Conservation (phyloP, 2,113 vertebrate genomes). For the Hemichromis elongatus region DNA sequence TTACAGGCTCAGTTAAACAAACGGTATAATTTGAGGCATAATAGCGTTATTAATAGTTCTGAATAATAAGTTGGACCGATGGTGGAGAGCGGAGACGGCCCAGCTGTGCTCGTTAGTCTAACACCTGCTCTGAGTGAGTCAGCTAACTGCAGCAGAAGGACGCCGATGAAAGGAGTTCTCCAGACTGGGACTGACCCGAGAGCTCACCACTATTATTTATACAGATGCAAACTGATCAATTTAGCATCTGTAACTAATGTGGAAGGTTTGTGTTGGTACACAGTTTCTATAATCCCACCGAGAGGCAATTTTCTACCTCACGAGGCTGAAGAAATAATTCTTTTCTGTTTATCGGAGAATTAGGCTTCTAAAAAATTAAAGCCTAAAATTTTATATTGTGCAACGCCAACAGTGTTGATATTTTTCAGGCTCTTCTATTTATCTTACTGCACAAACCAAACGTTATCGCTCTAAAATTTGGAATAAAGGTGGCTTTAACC, state of each 20-base stretch:
- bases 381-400: neutral
- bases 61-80: neutral
- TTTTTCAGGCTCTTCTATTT: neutral
- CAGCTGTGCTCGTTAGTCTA: constrained; percentile 28
- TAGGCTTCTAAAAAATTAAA: neutral
- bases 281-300: neutral
- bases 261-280: neutral
- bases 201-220: neutral
- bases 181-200: neutral
- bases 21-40: neutral
- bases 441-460: neutral
- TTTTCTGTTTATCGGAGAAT: neutral
- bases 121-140: constrained; percentile 34
- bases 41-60: constrained; percentile 12
- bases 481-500: neutral
- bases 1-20: constrained; percentile 33
- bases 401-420: neutral
- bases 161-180: neutral
- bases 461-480: neutral
- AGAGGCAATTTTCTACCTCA: neutral
- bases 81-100: neutral
- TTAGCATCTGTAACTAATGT: neutral
- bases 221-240: neutral
- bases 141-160: neutral
- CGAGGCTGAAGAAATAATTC: neutral